Conservation (phyloP, 1,140 invertebrate genomes). For the Procambarus virginalis region DNA sequence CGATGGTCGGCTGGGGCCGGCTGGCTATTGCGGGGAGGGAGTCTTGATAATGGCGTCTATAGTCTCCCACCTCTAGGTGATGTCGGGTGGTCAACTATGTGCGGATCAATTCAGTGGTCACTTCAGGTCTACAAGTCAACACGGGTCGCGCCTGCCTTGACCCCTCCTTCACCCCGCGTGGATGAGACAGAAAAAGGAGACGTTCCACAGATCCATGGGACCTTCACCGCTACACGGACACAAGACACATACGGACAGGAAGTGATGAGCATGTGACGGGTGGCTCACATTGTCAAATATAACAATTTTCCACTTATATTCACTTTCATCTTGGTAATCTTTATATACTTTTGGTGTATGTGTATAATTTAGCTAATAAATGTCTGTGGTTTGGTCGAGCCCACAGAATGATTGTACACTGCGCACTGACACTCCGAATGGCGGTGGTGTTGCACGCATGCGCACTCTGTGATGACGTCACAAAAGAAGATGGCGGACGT, state of each 20-base stretch:
- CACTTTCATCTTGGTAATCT: neutral
- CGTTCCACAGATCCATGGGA: slow-evolving; percentile 47
- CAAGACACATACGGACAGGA: slow-evolving; percentile 51
- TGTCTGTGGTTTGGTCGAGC: slow-evolving; percentile 52
- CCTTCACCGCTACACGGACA: slow-evolving; percentile 45
- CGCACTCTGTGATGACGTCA: slow-evolving; percentile 47
- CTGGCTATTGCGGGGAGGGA: too few relatives aligned
- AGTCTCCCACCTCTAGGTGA: slow-evolving; percentile 25
- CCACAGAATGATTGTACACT: slow-evolving; percentile 67
- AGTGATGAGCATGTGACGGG: slow-evolving; percentile 55
- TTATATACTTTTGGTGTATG: neutral
- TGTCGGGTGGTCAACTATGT: slow-evolving; percentile 16
- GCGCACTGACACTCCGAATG: slow-evolving; percentile 58
- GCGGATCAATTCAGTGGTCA: slow-evolving; percentile 62
- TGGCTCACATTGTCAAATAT: slow-evolving; percentile 23
- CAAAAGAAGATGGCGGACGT: slow-evolving; percentile 44
- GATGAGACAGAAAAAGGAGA: slow-evolving; percentile 23
- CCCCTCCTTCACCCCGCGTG: slow-evolving; percentile 28
- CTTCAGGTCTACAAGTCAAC: slow-evolving; percentile 55
- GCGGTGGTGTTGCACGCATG: slow-evolving; percentile 56
- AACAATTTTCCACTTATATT: neutral
- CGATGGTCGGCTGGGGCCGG: neutral
- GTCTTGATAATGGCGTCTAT: neutral
- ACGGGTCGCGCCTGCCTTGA: slow-evolving; percentile 10
- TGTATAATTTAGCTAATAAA: slow-evolving; percentile 35